These are phyloP conservation scores for Hestina assimilis DNA, from an alignment of 1,140 invertebrate genomes.

Conservation along the genomic window DNA sequence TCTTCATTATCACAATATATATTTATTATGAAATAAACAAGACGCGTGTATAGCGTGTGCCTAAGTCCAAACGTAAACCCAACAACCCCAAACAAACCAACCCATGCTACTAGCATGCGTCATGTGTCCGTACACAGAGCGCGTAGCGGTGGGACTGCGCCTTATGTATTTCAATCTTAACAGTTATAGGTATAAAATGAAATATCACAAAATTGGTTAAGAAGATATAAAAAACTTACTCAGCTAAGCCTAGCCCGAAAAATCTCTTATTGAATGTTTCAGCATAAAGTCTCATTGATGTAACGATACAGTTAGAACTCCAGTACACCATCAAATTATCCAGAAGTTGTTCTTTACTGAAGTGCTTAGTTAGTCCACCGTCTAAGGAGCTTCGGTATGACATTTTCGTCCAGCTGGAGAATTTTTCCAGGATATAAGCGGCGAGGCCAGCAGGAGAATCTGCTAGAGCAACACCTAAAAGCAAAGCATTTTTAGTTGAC, in stretches of 20 bases:
- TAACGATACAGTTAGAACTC: slow-evolving; percentile 86
- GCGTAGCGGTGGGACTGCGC: too few species aligned
- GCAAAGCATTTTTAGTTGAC: neutral
- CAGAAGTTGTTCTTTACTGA: slow-evolving; percentile 85
- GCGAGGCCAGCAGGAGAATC: slow-evolving; percentile 84
- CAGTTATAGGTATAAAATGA: too few species aligned
- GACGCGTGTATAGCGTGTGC: too few species aligned
- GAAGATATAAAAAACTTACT: slow-evolving; percentile 38
- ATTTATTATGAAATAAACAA: too few species aligned
- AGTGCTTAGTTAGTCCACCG: slow-evolving; percentile 82
- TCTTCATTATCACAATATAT: too few species aligned
- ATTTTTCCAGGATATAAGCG: slow-evolving; percentile 92
- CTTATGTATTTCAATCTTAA: too few species aligned
- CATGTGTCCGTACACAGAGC: too few species aligned
- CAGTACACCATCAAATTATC: slow-evolving; percentile 96
- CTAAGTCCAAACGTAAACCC: too few species aligned
- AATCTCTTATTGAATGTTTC: slow-evolving; percentile 78
- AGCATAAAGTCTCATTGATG: slow-evolving; percentile 86
- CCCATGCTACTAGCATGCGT: too few species aligned
- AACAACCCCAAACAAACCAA: too few species aligned
- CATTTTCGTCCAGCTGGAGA: slow-evolving; percentile 85
- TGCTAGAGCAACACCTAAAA: slow-evolving; percentile 78
- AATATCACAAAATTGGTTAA: neutral
- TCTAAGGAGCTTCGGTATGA: slow-evolving; percentile 78
- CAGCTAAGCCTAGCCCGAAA: slow-evolving; percentile 66